Base-by-base conservation (phyloP, 2,888 invertebrate genomes). In the Panopea generosa region DNA sequence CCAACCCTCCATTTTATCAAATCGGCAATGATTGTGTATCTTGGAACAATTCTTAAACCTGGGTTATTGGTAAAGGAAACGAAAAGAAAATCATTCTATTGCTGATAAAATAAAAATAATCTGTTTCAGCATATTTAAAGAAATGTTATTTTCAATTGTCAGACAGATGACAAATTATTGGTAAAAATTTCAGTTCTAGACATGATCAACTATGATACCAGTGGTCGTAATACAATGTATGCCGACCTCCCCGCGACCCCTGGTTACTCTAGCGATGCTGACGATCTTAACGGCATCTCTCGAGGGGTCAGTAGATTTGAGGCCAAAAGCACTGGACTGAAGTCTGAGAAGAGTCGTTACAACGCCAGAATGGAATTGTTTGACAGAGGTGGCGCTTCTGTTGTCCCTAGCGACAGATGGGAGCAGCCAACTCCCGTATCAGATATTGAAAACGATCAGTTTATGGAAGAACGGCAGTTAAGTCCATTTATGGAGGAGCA, bases 171-270 rank as follows among this genome's bases (percentile, higher is more conserved):
- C 11, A 33, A n/a, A 4, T 33, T 33, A 33, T 7, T 33, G 33
- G n/a, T n/a, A 33, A 33, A 4, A 4, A 9, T 63, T 63, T 18
- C 63, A 63, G 63, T 52, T 1, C 14, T 63, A 7, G 63, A 63
- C 18, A 40, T 22, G 20, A 43, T 53, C 45, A 33, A 33, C 33
- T 69, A 56, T 43, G 61, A 72, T 43, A 61, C 67, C 3, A 76
- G 80, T 60, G 74, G 76, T 55, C 69, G 61, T 43, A 75, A 66
- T 45, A 78, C 78, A 55, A 70, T 81, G 70, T 73, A 77, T 38
- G 74, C 76, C 11, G 80, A 81, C 43, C 57, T 77, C 7, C 80
- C 80, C 2, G 20, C 65, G 9, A 77, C 80, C 2, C 80, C 77
- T 11, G 61, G 57, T 18, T 72, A 60, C 56, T 70, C 62, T 11